Percentiles rank a stretch among this genome's conserved stretches.
Evolutionary conservation across 2,797 vertebrate genomes (phyloP).

Genomic region (Pangasius macronema): DNA sequence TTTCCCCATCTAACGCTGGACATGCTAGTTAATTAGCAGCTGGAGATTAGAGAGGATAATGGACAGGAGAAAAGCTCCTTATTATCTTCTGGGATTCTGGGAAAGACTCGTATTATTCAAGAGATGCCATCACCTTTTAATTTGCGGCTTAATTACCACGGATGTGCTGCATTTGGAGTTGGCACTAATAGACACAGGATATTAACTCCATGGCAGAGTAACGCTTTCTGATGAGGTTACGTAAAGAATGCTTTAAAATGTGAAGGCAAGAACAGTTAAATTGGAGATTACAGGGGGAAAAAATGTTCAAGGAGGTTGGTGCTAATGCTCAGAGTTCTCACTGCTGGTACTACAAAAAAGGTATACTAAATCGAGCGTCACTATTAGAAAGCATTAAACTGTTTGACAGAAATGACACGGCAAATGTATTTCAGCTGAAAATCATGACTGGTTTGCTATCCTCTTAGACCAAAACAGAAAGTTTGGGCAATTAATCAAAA

Average conservation of each 20-base stretch:
- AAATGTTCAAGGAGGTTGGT: background rate
- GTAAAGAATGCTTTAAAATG: slow-evolving; percentile 38
- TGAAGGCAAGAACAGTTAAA: background rate
- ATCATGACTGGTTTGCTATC: background rate
- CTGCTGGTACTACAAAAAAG: background rate
- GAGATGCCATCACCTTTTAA: slow-evolving; percentile 55
- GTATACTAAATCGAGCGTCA: background rate
- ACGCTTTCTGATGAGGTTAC: slow-evolving; percentile 41
- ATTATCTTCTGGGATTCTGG: slow-evolving; percentile 51
- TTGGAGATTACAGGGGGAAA: slow-evolving; percentile 17
- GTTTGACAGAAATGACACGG: background rate
- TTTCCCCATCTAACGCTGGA: slow-evolving; percentile 39
- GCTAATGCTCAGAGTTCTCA: slow-evolving; percentile 1
- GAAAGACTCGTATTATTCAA: slow-evolving; percentile 46
- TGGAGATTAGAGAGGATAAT: slow-evolving; percentile 58
- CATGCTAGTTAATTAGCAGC: slow-evolving; percentile 52
- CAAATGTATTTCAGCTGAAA: background rate
- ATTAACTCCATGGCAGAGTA: slow-evolving; percentile 29
- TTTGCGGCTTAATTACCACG: slow-evolving; percentile 52
- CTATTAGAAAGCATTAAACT: background rate
- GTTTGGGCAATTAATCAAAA: slow-evolving; percentile 8
- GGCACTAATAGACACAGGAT: slow-evolving; percentile 43
- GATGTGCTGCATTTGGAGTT: slow-evolving; percentile 38
- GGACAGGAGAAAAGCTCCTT: slow-evolving; percentile 55
- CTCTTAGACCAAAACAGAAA: background rate